phyloP scores from a whole-genome alignment of 2,888 invertebrate genomes.

The Troides oblongomaculatus region DNA sequence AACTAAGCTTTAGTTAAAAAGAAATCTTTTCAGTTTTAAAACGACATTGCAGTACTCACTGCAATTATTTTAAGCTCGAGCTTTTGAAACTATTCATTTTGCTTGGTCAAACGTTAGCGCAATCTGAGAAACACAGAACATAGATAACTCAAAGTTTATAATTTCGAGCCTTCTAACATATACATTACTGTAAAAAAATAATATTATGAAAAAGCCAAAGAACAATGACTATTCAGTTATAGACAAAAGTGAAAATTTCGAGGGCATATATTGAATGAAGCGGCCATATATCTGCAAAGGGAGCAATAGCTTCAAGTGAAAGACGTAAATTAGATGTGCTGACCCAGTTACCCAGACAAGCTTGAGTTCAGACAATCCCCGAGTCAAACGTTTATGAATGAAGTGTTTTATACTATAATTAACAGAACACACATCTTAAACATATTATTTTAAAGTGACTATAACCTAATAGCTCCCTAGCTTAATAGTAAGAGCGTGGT shows the following conservation, averaged over 20 bases:
- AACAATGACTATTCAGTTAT: not conserved
- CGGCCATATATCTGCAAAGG: conserved; percentile 31
- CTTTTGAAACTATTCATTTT: too few species aligned
- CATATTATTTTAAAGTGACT: not conserved
- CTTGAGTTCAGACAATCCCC: conserved; percentile 7
- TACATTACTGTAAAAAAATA: not conserved
- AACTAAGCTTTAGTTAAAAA: too few species aligned
- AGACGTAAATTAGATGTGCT: conserved; percentile 32
- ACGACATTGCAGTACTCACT: too few species aligned
- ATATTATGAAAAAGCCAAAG: not conserved
- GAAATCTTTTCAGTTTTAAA: too few species aligned
- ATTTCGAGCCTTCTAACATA: not conserved
- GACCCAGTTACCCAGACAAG: conserved; percentile 25
- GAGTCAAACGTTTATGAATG: conserved; percentile 1
- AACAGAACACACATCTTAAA: not conserved
- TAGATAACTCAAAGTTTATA: not conserved
- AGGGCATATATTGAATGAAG: conserved; percentile 16
- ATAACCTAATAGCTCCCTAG: too few species aligned
- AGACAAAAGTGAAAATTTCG: conserved; percentile 11
- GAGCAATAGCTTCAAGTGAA: conserved; percentile 30
- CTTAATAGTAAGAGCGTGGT: too few species aligned
- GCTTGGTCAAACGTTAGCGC: too few species aligned
- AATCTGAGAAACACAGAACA: too few species aligned
- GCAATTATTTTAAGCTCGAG: too few species aligned
- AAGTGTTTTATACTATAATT: conserved; percentile 1